Base-by-base conservation (phyloP, 1,140 invertebrate genomes). In the Diachasmimorpha longicaudata region DNA sequence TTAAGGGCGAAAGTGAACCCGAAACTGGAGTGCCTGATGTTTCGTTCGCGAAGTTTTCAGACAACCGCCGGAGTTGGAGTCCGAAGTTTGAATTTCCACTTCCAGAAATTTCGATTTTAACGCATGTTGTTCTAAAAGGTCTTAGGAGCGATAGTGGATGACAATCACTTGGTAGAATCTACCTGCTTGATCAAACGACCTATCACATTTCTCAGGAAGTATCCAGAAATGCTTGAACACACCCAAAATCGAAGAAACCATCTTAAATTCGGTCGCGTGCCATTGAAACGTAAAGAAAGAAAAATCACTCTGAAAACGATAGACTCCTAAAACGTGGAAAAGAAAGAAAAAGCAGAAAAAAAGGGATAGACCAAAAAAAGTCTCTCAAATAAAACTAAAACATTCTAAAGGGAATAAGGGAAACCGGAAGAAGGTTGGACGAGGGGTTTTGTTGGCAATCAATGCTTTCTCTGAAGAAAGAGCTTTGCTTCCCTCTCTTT, bases 371-470 rank as follows among this genome's bases (percentile, higher is more conserved):
- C 10, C 19, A 36, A 70, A 42, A 23, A 69, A 63, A 39, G n/a
- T n/a, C n/a, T 46, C 42, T 16, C 63, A 46, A 58, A 72, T 70
- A 67, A 44, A 63, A 71, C 14, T 19, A 58, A 74, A 58, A 48
- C 31, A 48, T 19, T 37, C 13, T 48, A 48, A 70, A 77, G 72
- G 66, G 55, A 72, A 66, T 66, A 68, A 21, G 55, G 36, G 16
- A 42, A 73, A 66, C 55, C 16, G 39, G 58, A 73, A 73, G 72
- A 78, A 75, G 48, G 66, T 72, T 14, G 73, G 70, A 75, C 70
- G 74, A 68, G 66, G 31, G 68, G 73, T 84, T 79, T 87, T 86
- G 87, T 86, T 87, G 86, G 87, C 86, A 89, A 89, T 89, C 88
- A 89, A 89, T 89, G 87, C 87, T 87, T 76, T 80, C 85, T 85